These are phyloP conservation scores for Atta colombica DNA, from an alignment of 1,140 invertebrate species.

Conservation along the genomic window DNA sequence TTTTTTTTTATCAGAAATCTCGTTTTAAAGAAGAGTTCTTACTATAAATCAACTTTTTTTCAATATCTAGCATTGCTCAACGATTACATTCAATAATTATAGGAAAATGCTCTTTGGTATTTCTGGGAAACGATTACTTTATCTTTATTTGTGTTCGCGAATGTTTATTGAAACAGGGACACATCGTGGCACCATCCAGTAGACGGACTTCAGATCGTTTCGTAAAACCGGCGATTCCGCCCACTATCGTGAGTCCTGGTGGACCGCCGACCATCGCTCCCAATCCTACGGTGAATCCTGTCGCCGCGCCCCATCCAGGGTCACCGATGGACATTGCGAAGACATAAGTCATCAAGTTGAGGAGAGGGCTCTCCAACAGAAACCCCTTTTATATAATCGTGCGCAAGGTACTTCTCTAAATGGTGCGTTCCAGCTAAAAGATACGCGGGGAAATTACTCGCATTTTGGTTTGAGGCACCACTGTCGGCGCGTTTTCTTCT, in stretches of 20 bases:
- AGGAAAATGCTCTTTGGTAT: neutral
- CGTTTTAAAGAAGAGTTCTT: neutral
- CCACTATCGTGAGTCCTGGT: slow-evolving; percentile 84
- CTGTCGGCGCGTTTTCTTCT: slow-evolving; percentile 31
- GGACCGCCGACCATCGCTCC: slow-evolving; percentile 75
- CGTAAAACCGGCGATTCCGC: slow-evolving; percentile 91
- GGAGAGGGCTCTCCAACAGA: slow-evolving; percentile 6
- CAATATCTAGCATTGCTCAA: slow-evolving; percentile 11
- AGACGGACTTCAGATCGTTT: slow-evolving; percentile 92
- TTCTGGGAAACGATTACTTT: slow-evolving; percentile 9
- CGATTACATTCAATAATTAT: neutral
- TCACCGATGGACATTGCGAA: slow-evolving; percentile 86
- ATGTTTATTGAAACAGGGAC: slow-evolving; percentile 73
- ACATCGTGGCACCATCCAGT: slow-evolving; percentile 85
- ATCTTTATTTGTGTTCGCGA: slow-evolving; percentile 67
- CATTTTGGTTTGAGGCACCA: neutral
- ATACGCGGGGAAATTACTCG: neutral
- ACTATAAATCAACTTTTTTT: neutral
- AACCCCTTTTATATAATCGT: slow-evolving; percentile 75
- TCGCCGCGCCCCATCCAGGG: slow-evolving; percentile 68
- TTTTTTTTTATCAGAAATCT: too few relatives aligned
- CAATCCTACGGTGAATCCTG: slow-evolving; percentile 70
- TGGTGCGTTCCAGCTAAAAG: slow-evolving; percentile 57
- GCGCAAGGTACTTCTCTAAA: slow-evolving; percentile 77
- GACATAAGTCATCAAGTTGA: slow-evolving; percentile 79